Percentiles rank a stretch among this genome's conserved stretches.
These are phyloP conservation scores for Diplodus sargus DNA, from an alignment of 2,797 vertebrate species.

Conservation along the genomic window DNA sequence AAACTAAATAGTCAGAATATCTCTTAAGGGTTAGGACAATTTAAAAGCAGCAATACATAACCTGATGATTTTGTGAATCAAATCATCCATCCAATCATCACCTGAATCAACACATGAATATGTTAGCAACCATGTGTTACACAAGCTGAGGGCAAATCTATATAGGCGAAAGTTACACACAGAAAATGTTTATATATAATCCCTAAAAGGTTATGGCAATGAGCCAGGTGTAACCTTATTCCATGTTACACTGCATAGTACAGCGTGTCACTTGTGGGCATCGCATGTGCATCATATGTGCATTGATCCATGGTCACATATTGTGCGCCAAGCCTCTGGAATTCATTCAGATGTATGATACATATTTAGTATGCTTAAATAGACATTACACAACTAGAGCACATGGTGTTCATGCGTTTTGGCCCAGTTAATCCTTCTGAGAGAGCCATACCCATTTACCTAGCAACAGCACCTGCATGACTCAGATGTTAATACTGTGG, in stretches of 20 bases:
- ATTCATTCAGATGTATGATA: constrained; percentile 48
- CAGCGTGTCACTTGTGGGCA: constrained; percentile 29
- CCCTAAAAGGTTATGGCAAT: neutral
- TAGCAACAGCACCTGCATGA: constrained; percentile 36
- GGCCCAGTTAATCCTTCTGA: constrained; percentile 38
- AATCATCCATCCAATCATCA: neutral
- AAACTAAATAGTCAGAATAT: neutral
- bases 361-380: constrained; percentile 37
- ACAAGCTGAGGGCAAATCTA: neutral
- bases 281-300: constrained; percentile 44
- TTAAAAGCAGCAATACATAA: neutral
- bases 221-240: constrained; percentile 16
- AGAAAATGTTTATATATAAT: neutral
- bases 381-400: constrained; percentile 27
- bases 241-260: constrained; percentile 27
- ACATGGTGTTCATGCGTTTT: constrained; percentile 22
- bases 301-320: constrained; percentile 35
- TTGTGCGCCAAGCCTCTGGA: constrained; percentile 35
- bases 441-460: neutral
- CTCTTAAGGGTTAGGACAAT: neutral
- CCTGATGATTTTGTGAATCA: neutral
- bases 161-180: neutral
- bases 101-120: no score
- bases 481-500: constrained; percentile 26
- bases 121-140: neutral